phyloP scores from a whole-genome alignment of 2,113 vertebrate species.

The Numenius arquata region DNA sequence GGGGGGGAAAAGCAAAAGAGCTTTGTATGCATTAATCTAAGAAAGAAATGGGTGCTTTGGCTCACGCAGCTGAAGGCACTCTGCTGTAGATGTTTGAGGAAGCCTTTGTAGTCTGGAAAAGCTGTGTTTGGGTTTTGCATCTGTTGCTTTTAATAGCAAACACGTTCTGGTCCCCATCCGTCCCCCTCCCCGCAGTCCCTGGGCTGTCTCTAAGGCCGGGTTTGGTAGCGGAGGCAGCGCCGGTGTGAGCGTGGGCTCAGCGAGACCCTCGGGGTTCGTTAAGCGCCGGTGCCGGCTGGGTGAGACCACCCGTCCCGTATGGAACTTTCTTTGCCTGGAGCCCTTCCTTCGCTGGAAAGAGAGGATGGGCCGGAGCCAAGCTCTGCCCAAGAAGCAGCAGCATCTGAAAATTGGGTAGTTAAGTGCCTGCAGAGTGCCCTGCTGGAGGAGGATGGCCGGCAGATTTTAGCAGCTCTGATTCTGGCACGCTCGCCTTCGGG shows the following conservation, averaged over 20 bases:
- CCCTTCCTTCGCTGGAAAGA: background rate
- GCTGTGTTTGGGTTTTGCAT: constrained; percentile 24
- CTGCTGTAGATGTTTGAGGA: background rate
- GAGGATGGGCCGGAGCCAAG: constrained; percentile 2
- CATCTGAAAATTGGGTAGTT: constrained; percentile 44
- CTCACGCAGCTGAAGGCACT: background rate
- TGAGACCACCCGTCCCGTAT: background rate
- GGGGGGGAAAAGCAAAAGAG: background rate
- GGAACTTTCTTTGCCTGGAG: background rate
- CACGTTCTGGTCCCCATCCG: background rate
- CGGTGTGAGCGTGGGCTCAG: background rate
- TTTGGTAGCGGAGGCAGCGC: background rate
- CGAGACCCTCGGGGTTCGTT: background rate
- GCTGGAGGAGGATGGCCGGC: constrained; percentile 24
- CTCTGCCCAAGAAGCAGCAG: constrained; percentile 21
- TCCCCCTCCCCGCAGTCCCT: background rate
- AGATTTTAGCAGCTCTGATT: background rate
- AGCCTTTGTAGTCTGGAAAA: background rate
- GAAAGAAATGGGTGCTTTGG: background rate
- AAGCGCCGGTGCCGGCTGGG: background rate
- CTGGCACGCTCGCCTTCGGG: background rate
- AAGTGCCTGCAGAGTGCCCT: constrained; percentile 22
- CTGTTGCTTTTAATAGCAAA: background rate
- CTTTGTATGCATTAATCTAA: background rate
- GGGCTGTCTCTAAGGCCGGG: background rate